Evolutionary conservation across 2,113 vertebrate genomes (phyloP).

Genomic region (Prunella himalayana): DNA sequence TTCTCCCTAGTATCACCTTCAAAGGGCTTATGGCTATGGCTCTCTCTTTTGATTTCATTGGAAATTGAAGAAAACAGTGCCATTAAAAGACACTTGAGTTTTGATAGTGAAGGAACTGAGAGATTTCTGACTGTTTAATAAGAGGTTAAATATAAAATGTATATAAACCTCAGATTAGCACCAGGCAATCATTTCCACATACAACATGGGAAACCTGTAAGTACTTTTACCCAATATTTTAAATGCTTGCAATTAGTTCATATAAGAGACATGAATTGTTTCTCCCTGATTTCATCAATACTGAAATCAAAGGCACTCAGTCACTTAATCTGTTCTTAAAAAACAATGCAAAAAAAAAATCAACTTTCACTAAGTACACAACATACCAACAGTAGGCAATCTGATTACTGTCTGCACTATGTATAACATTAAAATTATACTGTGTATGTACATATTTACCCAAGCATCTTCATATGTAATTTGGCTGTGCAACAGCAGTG

Average conservation of each 20-base stretch:
- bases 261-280: conserved; percentile 29
- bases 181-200: conserved; percentile 19
- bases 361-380: neutral
- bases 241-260: conserved; percentile 36
- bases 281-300: conserved; percentile 1
- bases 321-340: conserved; percentile 27
- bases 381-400: neutral
- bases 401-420: neutral
- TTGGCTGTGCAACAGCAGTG: neutral
- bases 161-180: neutral
- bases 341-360: conserved; percentile 38
- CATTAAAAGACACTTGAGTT: neutral
- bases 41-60: neutral
- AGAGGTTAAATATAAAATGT: neutral
- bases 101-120: neutral
- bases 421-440: neutral
- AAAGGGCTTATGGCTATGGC: neutral
- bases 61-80: neutral
- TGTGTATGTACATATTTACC: neutral
- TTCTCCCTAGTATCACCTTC: neutral
- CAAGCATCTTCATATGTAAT: neutral
- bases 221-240: conserved; percentile 33
- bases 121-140: neutral
- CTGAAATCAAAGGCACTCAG: conserved; percentile 42
- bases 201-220: conserved; percentile 7